Conservation (phyloP, 2,888 invertebrate species). For the Panzeria rudis region DNA sequence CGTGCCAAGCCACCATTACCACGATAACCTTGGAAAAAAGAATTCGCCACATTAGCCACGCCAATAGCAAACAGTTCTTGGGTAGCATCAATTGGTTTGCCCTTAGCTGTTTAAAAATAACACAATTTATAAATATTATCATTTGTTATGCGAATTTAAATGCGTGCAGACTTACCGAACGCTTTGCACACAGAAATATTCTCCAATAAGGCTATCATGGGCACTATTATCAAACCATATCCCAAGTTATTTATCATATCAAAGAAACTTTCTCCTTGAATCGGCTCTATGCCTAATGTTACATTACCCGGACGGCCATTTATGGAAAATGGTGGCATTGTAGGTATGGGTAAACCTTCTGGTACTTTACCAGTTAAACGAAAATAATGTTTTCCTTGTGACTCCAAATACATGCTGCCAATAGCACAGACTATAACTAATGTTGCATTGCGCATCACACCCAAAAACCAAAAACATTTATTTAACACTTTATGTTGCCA, state of each 20-base stretch:
- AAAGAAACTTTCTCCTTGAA: constrained; percentile 83
- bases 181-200: constrained; percentile 88
- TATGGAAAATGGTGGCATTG: constrained; percentile 88
- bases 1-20: constrained; percentile 91
- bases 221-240: constrained; percentile 92
- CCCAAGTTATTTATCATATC: constrained; percentile 91
- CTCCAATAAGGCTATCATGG: constrained; percentile 93
- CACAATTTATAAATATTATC: too few relatives aligned
- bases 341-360: constrained; percentile 87
- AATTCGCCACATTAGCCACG: constrained; percentile 89
- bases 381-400: constrained; percentile 84
- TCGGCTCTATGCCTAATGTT: constrained; percentile 72
- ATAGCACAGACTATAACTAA: constrained; percentile 89
- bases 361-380: constrained; percentile 89
- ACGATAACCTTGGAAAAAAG: constrained; percentile 92
- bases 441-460: constrained; percentile 91
- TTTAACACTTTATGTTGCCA: constrained; percentile 86
- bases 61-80: constrained; percentile 95
- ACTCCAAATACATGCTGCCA: constrained; percentile 87
- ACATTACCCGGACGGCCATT: constrained; percentile 77
- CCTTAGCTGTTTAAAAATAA: constrained; percentile 84
- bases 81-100: constrained; percentile 92
- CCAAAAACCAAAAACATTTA: constrained; percentile 88
- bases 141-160: too few relatives aligned
- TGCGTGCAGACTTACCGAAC: constrained; percentile 73